phyloP scores from a whole-genome alignment of 2,888 invertebrate genomes.

The Hypolimnas misippus region DNA sequence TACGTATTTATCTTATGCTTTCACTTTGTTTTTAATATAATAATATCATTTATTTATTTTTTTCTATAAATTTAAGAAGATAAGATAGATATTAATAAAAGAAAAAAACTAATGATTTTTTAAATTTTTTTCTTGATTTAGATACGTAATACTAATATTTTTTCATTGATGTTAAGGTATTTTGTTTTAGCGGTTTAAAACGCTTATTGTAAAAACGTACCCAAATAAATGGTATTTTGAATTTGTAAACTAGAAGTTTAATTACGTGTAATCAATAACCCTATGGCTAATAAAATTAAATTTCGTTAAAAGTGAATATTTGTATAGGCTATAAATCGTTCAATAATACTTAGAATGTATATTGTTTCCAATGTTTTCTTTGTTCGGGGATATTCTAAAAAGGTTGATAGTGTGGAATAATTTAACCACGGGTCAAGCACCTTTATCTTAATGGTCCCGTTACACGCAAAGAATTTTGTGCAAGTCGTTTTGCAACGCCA shows the following conservation, averaged over 20 bases:
- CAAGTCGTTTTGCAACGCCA: neutral
- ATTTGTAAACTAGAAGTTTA: neutral
- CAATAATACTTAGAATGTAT: neutral
- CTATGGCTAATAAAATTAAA: neutral
- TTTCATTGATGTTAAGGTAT: too few species aligned
- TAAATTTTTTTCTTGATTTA: too few species aligned
- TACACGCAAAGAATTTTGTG: neutral
- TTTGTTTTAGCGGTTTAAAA: too few species aligned
- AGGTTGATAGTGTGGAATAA: neutral
- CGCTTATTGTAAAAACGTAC: too few species aligned
- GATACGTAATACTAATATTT: too few species aligned
- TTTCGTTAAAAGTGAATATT: neutral
- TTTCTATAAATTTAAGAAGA: too few species aligned
- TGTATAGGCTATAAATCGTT: neutral
- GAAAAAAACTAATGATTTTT: too few species aligned
- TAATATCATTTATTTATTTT: too few species aligned
- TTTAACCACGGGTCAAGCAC: slow-evolving; percentile 1
- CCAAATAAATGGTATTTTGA: too few species aligned
- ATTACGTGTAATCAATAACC: neutral
- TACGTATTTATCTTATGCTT: too few species aligned
- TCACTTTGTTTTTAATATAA: too few species aligned
- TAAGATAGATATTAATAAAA: too few species aligned
- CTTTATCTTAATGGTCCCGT: neutral
- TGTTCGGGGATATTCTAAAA: neutral
- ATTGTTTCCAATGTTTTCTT: neutral